phyloP scores from a whole-genome alignment of 1,140 invertebrate species.

The Caerostris extrusa region DNA sequence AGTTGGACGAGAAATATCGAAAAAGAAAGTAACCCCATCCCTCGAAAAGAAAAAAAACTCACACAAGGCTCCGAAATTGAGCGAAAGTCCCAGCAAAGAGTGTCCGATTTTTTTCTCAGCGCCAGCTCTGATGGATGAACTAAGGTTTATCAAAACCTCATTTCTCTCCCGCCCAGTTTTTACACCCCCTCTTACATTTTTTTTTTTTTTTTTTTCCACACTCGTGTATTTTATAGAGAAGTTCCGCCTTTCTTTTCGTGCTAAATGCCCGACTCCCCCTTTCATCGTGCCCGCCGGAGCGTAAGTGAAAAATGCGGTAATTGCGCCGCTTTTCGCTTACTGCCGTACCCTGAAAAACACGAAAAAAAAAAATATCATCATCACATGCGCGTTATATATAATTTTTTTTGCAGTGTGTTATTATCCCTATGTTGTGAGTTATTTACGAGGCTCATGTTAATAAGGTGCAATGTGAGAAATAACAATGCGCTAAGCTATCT shows the following conservation, averaged over 20 bases:
- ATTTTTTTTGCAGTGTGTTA: background rate
- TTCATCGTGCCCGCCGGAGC: slow-evolving; percentile 56
- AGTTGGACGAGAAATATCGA: background rate
- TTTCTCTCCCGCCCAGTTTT: slow-evolving; percentile 33
- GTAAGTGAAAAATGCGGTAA: slow-evolving; percentile 73
- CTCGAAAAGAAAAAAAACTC: background rate
- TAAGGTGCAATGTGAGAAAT: slow-evolving; percentile 17
- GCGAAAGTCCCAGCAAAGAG: slow-evolving; percentile 60
- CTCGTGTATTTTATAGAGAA: slow-evolving; percentile 36
- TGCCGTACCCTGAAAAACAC: background rate
- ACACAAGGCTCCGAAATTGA: background rate
- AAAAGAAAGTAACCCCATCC: slow-evolving; percentile 6
- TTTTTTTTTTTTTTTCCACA: background rate
- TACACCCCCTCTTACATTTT: background rate
- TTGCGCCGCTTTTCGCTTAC: slow-evolving; percentile 55
- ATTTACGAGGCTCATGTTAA: slow-evolving; percentile 42
- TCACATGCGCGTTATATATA: no score
- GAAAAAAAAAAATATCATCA: background rate
- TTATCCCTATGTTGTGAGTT: background rate
- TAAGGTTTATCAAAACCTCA: slow-evolving; percentile 77
- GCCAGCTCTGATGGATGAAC: slow-evolving; percentile 71
- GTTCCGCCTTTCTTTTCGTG: background rate
- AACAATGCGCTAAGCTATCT: background rate
- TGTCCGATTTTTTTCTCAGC: slow-evolving; percentile 73
- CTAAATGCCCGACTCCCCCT: slow-evolving; percentile 56